Evolutionary conservation across 2,113 vertebrate genomes (phyloP).

Genomic region (Tenrec ecaudatus): DNA sequence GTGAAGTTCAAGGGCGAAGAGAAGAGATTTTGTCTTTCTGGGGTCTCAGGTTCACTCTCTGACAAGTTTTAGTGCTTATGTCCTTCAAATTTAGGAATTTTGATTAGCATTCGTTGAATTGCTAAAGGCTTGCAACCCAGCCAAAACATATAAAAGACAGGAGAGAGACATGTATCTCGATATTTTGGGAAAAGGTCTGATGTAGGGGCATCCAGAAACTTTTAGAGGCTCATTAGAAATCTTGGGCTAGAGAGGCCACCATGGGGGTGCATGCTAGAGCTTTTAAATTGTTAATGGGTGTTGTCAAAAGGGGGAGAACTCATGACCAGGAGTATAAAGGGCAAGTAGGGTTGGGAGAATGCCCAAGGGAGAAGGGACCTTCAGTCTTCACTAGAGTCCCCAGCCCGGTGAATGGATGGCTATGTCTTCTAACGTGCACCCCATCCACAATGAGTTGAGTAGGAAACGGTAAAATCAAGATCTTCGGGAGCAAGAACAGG

Average conservation of each 20-base stretch:
- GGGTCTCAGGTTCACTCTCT: not conserved
- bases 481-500: not conserved
- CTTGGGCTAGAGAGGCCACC: not conserved
- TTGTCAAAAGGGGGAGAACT: not conserved
- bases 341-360: not conserved
- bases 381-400: not conserved
- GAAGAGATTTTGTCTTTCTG: not conserved
- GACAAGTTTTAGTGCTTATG: not conserved
- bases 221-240: not conserved
- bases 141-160: slow-evolving; percentile 2
- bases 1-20: not conserved
- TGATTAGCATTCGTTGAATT: not conserved
- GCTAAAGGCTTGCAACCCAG: no score
- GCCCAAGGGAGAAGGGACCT: not conserved
- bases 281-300: not conserved
- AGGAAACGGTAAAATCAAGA: not conserved
- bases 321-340: not conserved
- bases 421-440: not conserved
- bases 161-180: not conserved
- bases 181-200: not conserved
- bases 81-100: not conserved
- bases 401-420: not conserved
- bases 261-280: not conserved
- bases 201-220: not conserved
- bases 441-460: not conserved